A percentile compares a stretch with the other conserved stretches of the same genome.
phyloP scores from a whole-genome alignment of 2,888 invertebrate genomes.

The Lypha dubia region DNA sequence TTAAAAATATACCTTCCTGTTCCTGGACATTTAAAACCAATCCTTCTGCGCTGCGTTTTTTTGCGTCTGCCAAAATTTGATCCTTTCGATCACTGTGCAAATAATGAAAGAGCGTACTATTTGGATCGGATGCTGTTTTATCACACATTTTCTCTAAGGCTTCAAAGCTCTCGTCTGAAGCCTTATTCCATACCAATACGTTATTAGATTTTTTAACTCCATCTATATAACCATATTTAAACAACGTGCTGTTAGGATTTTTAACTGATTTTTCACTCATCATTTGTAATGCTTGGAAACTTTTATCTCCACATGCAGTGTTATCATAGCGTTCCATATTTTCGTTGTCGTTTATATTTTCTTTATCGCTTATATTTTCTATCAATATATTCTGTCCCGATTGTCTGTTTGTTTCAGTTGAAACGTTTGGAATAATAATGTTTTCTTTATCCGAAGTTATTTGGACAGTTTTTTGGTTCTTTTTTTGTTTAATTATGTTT shows the following conservation, averaged over 20 bases:
- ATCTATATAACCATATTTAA: too few species aligned
- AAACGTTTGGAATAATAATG: background rate
- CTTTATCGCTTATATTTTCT: background rate
- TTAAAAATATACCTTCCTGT: constrained; percentile 16
- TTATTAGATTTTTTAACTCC: constrained; percentile 41
- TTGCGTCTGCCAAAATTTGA: constrained; percentile 73
- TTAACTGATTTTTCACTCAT: constrained; percentile 72
- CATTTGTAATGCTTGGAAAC: constrained; percentile 79
- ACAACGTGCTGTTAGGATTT: constrained; percentile 61
- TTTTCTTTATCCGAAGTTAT: constrained; percentile 14
- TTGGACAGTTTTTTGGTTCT: constrained; percentile 18
- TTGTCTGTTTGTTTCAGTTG: background rate
- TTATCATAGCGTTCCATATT: constrained; percentile 34
- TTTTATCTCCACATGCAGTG: constrained; percentile 73
- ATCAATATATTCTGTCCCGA: background rate
- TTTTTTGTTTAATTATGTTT: constrained; percentile 73
- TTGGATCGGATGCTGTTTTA: constrained; percentile 81
- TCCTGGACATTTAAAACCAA: background rate
- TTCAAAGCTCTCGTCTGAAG: constrained; percentile 79
- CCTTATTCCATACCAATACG: constrained; percentile 56
- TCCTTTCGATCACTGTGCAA: constrained; percentile 77
- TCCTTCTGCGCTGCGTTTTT: constrained; percentile 68
- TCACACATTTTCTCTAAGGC: constrained; percentile 81
- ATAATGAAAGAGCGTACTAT: constrained; percentile 81
- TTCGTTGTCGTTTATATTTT: background rate